phyloP scores from a whole-genome alignment of 2,113 vertebrate genomes.

The Phrynosoma blainvillii region DNA sequence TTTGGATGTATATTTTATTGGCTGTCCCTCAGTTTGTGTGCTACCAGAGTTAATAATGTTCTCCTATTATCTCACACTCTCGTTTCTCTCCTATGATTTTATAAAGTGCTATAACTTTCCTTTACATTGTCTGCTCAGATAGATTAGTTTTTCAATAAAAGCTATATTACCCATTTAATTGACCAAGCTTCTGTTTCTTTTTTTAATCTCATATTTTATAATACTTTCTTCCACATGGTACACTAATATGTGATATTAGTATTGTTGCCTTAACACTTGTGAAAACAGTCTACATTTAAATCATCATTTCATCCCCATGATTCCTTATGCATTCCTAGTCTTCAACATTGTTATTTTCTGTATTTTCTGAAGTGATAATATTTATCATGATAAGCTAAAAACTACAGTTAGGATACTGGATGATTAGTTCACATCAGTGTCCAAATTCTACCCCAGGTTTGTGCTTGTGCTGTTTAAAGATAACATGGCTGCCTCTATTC shows the following conservation, averaged over 20 bases:
- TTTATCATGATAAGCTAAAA: background rate
- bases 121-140: background rate
- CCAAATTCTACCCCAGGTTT: background rate
- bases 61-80: background rate
- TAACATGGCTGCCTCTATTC: background rate
- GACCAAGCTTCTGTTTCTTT: background rate
- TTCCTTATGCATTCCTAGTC: background rate
- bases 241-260: background rate
- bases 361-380: background rate
- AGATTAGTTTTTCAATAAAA: background rate
- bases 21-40: background rate
- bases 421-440: background rate
- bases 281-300: background rate
- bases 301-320: background rate
- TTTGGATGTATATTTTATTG: background rate
- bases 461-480: background rate
- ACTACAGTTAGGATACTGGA: background rate
- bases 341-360: background rate
- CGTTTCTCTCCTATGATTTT: background rate
- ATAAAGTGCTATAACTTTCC: background rate
- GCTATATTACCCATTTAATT: background rate
- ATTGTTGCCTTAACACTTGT: background rate
- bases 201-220: slow-evolving; percentile 3
- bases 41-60: background rate
- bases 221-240: background rate